Base-by-base conservation (phyloP, 1,140 invertebrate species). In the Stegodyphus dumicola region DNA sequence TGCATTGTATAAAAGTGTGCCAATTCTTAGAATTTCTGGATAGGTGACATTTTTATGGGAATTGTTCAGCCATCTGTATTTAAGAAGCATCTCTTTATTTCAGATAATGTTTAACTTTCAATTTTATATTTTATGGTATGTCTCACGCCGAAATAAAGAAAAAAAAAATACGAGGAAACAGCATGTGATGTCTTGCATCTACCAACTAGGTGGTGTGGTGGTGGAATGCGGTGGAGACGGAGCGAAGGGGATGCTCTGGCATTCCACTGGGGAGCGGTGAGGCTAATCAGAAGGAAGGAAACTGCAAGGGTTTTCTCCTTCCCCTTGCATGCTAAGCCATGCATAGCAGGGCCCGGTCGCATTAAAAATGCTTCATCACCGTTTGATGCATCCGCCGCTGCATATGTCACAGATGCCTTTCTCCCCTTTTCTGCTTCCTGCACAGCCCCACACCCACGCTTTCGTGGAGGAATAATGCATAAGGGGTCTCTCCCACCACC, bases 301-400 rank as follows among this genome's bases (percentile, higher is more conserved):
- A 52, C 17, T 9, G 81, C 73, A 52, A 75, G 56, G 52, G 70
- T 71, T 53, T 60, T 17, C 18, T 33, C 33, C 33, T 53, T 65
- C 11, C 79, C 53, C 70, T 53, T 13, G 11, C 73, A 66, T 75
- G 51, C 73, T 49, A 53, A 77, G 48, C 73, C 53, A 49, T 49
- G 15, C 84, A 33, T 33, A 33, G 33, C 33, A 33, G 33, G 33
- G 1, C 33, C 33, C 33, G 33, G 33, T 33, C 33, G 33, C 33
- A 86, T 86, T 86, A 86, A 86, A 86, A 86, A 86, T 86, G 84
- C 84, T 73, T 86, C 75, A 86, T 70, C 54, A 73, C 84, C 66
- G 18, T 85, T 85, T 85, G 81, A 85, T 77, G 52, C 64, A 69
- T 84, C 73, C 73, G 60, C 60, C 18, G 52, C 52, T 67, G 54